Base-by-base conservation (phyloP, 2,113 vertebrate genomes). In the human region DNA sequence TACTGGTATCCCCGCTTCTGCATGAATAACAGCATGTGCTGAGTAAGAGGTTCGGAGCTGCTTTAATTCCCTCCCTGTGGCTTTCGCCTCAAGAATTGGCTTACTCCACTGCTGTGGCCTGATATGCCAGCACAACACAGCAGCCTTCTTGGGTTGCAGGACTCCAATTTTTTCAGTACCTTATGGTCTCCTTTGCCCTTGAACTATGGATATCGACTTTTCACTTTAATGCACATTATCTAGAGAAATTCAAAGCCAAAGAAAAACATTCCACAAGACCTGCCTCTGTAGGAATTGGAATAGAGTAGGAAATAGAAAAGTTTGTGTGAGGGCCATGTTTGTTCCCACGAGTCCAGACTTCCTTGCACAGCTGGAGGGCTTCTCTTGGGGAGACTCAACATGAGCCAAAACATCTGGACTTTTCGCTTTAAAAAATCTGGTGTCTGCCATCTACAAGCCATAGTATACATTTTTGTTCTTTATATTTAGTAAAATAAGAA, bases 21-120 rank as follows among this genome's bases (percentile, higher is more conserved):
- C 90, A 18, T 84, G 97, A 96, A 78, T 97, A 96, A 75, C 80
- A 93, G 93, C 76, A 57, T 79, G 92, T 93, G 97, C 97, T 97
- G 97, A 97, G 90, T 97, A 96, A 98, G 96, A 96, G 82, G n/a
- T 96, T 45, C 88, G 89, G 87, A 52, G n/a, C 68, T 90, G 90
- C 90, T 96, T 93, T 93, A 45, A 93, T 97, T 96, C 94, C 93
- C 38, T 95, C 95, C 92, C 97, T 80, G 90, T 96, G 97, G 98
- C 88, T 97, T 94, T 96, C 22, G 1, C 90, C 89, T 92, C 52
- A 40, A 90, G 81, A 95, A 94, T 6, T 97, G 97, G 96, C 96
- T 92, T 38, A 73, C 89, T 75, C 91, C 12, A 6, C 89, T 94
- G 96, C 95, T 94, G 30, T 78, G 93, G 92, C 61, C 94, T 96